These are phyloP conservation scores for Podarcis muralis DNA, from an alignment of 2,113 vertebrate species.

Conservation along the genomic window DNA sequence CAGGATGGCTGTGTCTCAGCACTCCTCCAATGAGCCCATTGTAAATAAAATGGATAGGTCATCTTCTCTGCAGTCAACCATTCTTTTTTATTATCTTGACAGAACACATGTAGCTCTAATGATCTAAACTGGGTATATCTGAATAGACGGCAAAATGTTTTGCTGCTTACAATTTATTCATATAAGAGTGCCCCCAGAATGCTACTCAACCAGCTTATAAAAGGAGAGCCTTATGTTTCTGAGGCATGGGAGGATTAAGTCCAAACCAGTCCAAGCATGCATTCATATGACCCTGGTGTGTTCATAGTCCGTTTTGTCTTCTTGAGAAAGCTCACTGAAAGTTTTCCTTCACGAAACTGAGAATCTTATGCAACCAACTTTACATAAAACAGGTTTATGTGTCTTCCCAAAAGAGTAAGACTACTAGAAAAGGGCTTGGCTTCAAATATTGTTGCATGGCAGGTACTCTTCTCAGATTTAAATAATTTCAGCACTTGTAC, in stretches of 20 bases:
- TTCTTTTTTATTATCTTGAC: neutral
- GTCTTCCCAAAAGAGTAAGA: constrained; percentile 75
- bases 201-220: too few relatives aligned
- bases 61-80: neutral
- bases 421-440: constrained; percentile 72
- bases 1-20: neutral
- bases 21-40: neutral
- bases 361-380: constrained; percentile 75
- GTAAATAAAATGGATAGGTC: neutral
- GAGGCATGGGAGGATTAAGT: too few relatives aligned
- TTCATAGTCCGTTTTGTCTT: too few relatives aligned
- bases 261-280: too few relatives aligned
- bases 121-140: neutral
- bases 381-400: constrained; percentile 79
- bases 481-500: constrained; percentile 75
- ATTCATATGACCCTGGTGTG: too few relatives aligned
- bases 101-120: neutral
- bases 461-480: constrained; percentile 73
- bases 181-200: too few relatives aligned
- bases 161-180: too few relatives aligned
- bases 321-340: too few relatives aligned
- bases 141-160: too few relatives aligned
- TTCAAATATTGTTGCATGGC: constrained; percentile 78
- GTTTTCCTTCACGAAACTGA: too few relatives aligned
- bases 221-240: too few relatives aligned